Conservation (phyloP, 2,113 vertebrate genomes). For the Elephantulus edwardii region DNA sequence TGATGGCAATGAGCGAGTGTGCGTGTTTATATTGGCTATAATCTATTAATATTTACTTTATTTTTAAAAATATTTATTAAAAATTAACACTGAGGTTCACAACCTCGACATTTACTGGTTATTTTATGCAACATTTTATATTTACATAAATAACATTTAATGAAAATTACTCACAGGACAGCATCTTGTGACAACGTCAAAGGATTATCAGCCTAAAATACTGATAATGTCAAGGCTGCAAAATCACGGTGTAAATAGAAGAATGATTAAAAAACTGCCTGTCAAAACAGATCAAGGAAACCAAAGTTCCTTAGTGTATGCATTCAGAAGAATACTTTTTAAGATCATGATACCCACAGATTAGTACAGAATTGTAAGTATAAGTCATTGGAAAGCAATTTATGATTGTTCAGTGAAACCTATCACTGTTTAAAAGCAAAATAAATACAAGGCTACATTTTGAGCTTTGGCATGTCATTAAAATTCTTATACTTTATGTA, state of each 20-base stretch:
- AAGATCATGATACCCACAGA: not conserved
- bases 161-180: no score
- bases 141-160: no score
- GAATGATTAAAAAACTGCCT: not conserved
- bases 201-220: not conserved
- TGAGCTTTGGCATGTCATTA: not conserved
- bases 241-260: not conserved
- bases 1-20: no score
- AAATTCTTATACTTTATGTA: not conserved
- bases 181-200: not conserved
- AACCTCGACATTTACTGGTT: no score
- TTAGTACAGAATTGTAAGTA: not conserved
- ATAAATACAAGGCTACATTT: not conserved
- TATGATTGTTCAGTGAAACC: not conserved
- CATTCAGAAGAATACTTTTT: not conserved
- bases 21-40: not conserved
- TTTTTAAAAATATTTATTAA: no score
- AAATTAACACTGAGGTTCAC: no score
- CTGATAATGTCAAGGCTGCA: not conserved
- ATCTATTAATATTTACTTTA: not conserved
- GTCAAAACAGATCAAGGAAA: not conserved
- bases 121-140: no score
- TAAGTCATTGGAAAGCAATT: not conserved
- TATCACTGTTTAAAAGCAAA: constrained; percentile 37
- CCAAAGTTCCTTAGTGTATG: not conserved